Evolutionary conservation across 2,888 invertebrate genomes (phyloP), one percentile per base, ranked within the genome.

Genomic region (Eustalomyia histrio): DNA sequence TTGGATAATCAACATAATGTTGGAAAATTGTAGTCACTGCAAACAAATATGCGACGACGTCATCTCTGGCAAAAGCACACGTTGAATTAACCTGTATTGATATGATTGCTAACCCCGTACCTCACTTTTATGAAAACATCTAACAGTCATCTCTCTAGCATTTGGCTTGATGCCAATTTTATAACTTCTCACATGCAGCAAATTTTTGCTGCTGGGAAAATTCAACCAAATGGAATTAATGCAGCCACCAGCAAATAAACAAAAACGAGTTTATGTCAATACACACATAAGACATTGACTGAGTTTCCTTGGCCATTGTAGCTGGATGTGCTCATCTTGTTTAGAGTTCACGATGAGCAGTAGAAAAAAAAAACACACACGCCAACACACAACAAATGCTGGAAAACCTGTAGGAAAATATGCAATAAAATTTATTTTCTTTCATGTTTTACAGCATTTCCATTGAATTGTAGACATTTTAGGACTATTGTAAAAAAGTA

Each of bases 121-220:
- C 65, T 61, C 50, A 57, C 18, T 53, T 64, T 39, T 18, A 24
- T 29, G 3, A 17, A 47, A 39, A 14, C 24, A 53, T 47, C 12
- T 47, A 39, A 39, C 1, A 29, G 12, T 29, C 57, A 43, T 21
- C 16, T 43, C 39, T 21, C 33, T 17, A 17, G 55, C 33, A 29
- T 29, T 29, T 12, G 67, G 50, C 72, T 72, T 67, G 61, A 55
- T 67, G 78, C 35, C 55, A 63, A n/a, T 39, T 33, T 33, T 67
- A 35, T 50, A n/a, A 14, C n/a, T 67, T 79, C 67, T 73, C 67
- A 72, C 78, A 72, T 72, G 61, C 74, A 74, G 64, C 64, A 76
- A 73, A 64, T 64, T 74, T 24, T 63, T 71, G 67, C 67, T 75
- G 81, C 74, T 78, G 76, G 78, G 74, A 78, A 81, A 81, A 78